These are phyloP conservation scores for Brienomyrus brachyistius DNA, from an alignment of 2,113 vertebrate species.

Conservation along the genomic window DNA sequence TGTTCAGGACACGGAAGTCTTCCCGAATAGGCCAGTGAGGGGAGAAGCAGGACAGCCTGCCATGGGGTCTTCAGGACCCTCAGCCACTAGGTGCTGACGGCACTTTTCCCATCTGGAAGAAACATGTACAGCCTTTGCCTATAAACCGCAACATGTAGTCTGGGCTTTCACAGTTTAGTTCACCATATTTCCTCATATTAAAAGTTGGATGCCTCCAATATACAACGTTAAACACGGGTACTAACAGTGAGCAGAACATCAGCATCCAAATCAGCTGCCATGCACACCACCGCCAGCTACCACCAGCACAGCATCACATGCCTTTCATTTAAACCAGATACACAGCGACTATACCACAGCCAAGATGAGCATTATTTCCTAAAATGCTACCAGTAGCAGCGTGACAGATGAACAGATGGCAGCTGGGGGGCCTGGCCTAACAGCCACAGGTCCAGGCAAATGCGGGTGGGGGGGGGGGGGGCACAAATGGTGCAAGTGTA, in stretches of 20 bases:
- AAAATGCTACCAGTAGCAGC: no score
- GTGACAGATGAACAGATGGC: no score
- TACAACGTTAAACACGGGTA: neutral
- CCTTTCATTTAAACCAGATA: neutral
- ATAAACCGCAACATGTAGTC: neutral
- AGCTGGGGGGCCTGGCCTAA: neutral
- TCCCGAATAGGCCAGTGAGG: neutral
- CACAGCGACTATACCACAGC: neutral
- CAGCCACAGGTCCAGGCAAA: neutral
- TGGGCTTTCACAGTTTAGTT: neutral
- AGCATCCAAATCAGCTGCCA: neutral
- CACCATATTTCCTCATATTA: neutral
- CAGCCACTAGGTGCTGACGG: neutral
- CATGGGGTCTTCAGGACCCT: neutral
- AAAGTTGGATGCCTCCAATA: neutral
- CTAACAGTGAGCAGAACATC: neutral
- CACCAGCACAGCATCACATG: neutral
- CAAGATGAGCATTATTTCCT: no score
- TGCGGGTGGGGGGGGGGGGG: neutral
- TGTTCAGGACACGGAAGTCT: neutral
- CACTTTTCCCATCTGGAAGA: neutral
- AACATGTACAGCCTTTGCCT: neutral
- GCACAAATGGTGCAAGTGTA: neutral
- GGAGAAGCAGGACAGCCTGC: neutral
- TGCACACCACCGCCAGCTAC: neutral